These are phyloP conservation scores for Hypsopygia costalis DNA, from an alignment of 2,888 invertebrate genomes.

Conservation along the genomic window DNA sequence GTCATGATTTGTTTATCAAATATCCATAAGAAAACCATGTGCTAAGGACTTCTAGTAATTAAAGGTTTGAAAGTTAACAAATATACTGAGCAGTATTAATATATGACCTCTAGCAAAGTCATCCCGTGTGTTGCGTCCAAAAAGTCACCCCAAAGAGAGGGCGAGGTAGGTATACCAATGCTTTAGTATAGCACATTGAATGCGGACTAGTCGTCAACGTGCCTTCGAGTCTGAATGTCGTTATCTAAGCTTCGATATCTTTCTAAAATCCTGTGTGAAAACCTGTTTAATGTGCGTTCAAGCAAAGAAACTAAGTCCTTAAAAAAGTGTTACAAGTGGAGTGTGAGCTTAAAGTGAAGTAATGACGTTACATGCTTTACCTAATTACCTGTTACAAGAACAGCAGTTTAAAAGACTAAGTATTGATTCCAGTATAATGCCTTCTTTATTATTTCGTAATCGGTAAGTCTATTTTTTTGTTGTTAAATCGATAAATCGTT, in stretches of 20 bases:
- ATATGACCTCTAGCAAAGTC: too few species aligned
- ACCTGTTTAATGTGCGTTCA: slow-evolving; percentile 41
- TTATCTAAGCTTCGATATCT: slow-evolving; percentile 33
- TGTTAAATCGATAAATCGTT: slow-evolving; percentile 24
- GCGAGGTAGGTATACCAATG: slow-evolving; percentile 30
- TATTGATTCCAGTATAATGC: slow-evolving; percentile 77
- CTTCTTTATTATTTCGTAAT: slow-evolving; percentile 83
- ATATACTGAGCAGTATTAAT: too few species aligned
- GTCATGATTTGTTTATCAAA: too few species aligned
- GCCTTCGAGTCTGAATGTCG: slow-evolving; percentile 67
- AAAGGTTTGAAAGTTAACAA: too few species aligned
- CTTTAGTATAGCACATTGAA: slow-evolving; percentile 33
- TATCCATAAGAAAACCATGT: too few species aligned
- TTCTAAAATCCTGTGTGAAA: slow-evolving; percentile 38
- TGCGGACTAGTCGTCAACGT: slow-evolving; percentile 54
- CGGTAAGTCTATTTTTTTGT: slow-evolving; percentile 73
- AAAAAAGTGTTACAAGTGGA: slow-evolving; percentile 49
- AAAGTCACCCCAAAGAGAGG: slow-evolving; percentile 39
- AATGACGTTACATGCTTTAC: slow-evolving; percentile 77
- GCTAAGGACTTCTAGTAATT: too few species aligned
- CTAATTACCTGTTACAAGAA: slow-evolving; percentile 70
- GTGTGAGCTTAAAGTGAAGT: slow-evolving; percentile 66
- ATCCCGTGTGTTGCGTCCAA: slow-evolving; percentile 35
- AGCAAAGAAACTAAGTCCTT: slow-evolving; percentile 51
- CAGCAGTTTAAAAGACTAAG: slow-evolving; percentile 56